Conservation (phyloP, 2,113 vertebrate genomes). For the Zosterops hypoxanthus region DNA sequence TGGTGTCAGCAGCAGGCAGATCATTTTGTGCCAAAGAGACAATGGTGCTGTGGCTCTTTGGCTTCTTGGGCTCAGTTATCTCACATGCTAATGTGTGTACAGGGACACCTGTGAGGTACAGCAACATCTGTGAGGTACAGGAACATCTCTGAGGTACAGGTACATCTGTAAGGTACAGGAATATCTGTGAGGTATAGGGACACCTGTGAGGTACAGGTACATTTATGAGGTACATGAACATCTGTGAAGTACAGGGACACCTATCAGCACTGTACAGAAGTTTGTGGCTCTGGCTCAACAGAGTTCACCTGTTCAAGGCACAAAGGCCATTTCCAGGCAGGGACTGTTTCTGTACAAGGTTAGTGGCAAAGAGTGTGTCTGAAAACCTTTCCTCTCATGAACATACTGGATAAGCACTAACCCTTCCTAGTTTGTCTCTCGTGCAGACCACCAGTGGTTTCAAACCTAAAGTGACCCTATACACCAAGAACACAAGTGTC, state of each 20-base stretch:
- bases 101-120: too few species aligned
- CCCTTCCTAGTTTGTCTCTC: background rate
- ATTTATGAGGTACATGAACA: fast-evolving
- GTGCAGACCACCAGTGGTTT: background rate
- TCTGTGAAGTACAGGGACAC: fast-evolving
- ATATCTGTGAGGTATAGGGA: too few species aligned
- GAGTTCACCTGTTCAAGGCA: background rate
- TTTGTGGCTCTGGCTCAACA: background rate
- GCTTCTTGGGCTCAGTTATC: background rate
- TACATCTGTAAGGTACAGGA: fast-evolving
- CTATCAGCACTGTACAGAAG: background rate
- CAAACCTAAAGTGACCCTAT: background rate
- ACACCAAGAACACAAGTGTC: background rate
- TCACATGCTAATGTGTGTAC: fast-evolving
- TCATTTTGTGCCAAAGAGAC: background rate
- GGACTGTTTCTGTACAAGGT: fast-evolving
- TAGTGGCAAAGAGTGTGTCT: background rate
- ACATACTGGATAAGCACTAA: background rate
- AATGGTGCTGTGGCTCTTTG: background rate
- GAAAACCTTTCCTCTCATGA: background rate
- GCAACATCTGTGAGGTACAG: background rate
- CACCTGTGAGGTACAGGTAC: fast-evolving
- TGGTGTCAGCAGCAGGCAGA: background rate
- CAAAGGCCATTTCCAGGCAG: background rate
- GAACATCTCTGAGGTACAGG: background rate